Conservation (phyloP, 2,888 invertebrate species). For the Frankliniella intonsa region DNA sequence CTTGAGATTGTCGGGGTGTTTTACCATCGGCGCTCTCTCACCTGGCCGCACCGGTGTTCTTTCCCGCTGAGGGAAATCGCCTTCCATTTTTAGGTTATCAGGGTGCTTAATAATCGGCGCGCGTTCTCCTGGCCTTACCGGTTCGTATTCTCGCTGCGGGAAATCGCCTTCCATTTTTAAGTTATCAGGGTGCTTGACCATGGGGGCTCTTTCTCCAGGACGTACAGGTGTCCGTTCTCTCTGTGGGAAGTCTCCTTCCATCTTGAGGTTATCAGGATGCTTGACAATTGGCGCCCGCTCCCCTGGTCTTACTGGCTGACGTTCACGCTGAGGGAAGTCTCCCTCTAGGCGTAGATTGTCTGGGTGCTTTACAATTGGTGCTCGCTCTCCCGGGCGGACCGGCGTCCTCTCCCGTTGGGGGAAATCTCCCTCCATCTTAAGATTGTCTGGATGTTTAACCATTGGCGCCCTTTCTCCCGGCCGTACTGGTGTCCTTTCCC, state of each 20-base stretch:
- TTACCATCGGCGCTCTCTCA: slow-evolving; percentile 53
- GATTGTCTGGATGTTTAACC: slow-evolving; percentile 49
- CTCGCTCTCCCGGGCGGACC: slow-evolving; percentile 53
- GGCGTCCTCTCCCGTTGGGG: slow-evolving; percentile 43
- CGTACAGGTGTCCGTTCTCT: slow-evolving; percentile 42
- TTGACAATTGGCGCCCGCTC: slow-evolving; percentile 55
- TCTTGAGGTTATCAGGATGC: slow-evolving; percentile 57
- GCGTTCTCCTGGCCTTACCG: slow-evolving; percentile 47
- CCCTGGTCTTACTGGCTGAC: slow-evolving; percentile 51
- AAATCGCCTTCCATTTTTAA: slow-evolving; percentile 43
- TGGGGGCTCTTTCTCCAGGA: slow-evolving; percentile 44
- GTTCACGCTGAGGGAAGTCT: slow-evolving; percentile 52
- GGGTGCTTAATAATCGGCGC: slow-evolving; percentile 44
- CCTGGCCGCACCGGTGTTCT: slow-evolving; percentile 46
- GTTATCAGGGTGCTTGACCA: slow-evolving; percentile 55
- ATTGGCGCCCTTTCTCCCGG: slow-evolving; percentile 49
- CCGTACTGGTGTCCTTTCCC: slow-evolving; percentile 50
- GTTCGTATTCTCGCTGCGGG: slow-evolving; percentile 41
- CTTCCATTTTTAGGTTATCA: slow-evolving; percentile 56
- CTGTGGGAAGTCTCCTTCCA: slow-evolving; percentile 55
- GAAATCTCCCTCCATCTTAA: slow-evolving; percentile 52
- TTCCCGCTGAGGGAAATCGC: slow-evolving; percentile 48
- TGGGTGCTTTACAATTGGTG: slow-evolving; percentile 46
- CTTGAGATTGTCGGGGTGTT: slow-evolving; percentile 42
- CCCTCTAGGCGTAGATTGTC: slow-evolving; percentile 61